Evolutionary conservation across 2,888 invertebrate genomes (phyloP).

Genomic region (Monochamus alternatus): DNA sequence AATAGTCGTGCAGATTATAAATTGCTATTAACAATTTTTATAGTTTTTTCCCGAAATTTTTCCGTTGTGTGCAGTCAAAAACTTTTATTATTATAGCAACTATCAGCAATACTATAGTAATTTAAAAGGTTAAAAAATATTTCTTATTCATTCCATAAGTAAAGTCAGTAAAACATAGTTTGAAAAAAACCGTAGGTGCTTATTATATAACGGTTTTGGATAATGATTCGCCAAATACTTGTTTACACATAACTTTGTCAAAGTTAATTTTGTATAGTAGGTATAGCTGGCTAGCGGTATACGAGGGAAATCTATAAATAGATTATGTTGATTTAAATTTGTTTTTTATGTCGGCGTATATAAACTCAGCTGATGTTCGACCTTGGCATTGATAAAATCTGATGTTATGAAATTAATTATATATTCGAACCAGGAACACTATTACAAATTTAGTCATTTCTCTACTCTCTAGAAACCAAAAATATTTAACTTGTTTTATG

Average conservation of each 20-base stretch:
- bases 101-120: too few relatives aligned
- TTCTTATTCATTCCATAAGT: too few relatives aligned
- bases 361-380: slow-evolving; percentile 39
- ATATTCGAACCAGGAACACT: not conserved
- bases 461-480: not conserved
- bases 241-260: slow-evolving; percentile 32
- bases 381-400: slow-evolving; percentile 44
- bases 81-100: too few relatives aligned
- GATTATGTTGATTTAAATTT: slow-evolving; percentile 37
- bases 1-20: too few relatives aligned
- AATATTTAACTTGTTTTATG: too few relatives aligned
- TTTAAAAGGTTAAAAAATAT: too few relatives aligned
- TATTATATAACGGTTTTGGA: not conserved
- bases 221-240: slow-evolving; percentile 6
- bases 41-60: too few relatives aligned
- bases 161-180: not conserved
- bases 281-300: slow-evolving; percentile 19
- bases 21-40: too few relatives aligned
- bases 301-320: slow-evolving; percentile 36
- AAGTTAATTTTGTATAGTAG: slow-evolving; percentile 28
- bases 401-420: slow-evolving; percentile 26
- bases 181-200: not conserved
- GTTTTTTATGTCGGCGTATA: slow-evolving; percentile 35
- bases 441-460: not conserved
- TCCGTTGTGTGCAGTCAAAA: too few relatives aligned